Conservation (phyloP, 1,140 invertebrate species). For the Polypedilum vanderplanki region DNA sequence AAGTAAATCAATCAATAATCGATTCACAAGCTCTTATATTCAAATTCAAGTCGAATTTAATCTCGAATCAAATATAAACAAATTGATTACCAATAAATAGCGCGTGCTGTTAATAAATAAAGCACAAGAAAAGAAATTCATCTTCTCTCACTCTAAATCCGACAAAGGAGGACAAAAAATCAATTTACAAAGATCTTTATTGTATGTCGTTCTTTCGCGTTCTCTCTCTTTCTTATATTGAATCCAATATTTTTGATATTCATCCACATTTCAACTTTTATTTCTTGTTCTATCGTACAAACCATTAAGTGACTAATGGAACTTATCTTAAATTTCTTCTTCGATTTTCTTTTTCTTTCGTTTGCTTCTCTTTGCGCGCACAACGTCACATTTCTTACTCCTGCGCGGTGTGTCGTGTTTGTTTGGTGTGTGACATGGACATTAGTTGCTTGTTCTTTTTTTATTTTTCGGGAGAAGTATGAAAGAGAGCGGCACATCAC, state of each 20-base stretch:
- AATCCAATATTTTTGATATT: background rate
- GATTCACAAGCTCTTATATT: too few relatives aligned
- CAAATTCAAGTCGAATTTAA: too few relatives aligned
- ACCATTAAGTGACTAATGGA: conserved; percentile 11
- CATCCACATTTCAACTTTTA: conserved; percentile 17
- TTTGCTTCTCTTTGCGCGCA: background rate
- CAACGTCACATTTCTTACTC: too few relatives aligned
- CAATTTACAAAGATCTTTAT: conserved; percentile 19
- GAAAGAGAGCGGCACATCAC: background rate
- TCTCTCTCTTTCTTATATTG: background rate
- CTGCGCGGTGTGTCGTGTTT: background rate
- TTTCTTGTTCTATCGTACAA: conserved; percentile 13
- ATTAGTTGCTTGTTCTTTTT: background rate
- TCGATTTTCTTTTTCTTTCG: background rate
- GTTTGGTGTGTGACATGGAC: conserved; percentile 16
- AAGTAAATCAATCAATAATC: too few relatives aligned
- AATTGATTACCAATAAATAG: conserved; percentile 14
- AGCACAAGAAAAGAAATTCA: background rate
- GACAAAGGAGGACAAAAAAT: background rate
- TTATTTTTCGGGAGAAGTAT: background rate
- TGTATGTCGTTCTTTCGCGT: background rate
- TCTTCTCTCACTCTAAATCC: too few relatives aligned
- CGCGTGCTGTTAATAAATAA: conserved; percentile 5
- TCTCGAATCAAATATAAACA: background rate
- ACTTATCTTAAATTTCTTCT: conserved; percentile 14